phyloP scores from a whole-genome alignment of 2,797 vertebrate species.

The Simalia tracyae region DNA sequence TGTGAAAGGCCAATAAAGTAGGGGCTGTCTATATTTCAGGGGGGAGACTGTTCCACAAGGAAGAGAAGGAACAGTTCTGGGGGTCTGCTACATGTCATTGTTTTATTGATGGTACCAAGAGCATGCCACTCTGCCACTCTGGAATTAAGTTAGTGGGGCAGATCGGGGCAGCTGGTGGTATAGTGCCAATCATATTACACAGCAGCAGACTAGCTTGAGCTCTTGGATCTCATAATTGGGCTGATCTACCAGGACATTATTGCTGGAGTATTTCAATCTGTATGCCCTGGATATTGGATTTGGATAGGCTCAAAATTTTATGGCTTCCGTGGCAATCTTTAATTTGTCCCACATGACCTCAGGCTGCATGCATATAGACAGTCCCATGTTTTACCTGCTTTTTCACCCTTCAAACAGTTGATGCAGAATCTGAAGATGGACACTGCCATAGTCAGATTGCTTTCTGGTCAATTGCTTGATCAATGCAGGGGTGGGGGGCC shows the following conservation, averaged over 20 bases:
- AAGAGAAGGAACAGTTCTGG: not conserved
- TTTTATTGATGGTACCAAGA: not conserved
- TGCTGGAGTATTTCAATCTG: not conserved
- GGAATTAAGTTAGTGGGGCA: not conserved
- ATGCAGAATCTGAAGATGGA: not conserved
- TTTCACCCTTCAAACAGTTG: not conserved
- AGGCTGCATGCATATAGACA: not conserved
- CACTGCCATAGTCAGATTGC: not conserved
- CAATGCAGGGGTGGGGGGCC: not conserved
- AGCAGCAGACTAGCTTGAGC: not conserved
- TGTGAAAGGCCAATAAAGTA: no score
- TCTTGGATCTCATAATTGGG: not conserved
- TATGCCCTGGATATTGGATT: not conserved
- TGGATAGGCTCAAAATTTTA: not conserved
- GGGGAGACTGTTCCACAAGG: not conserved
- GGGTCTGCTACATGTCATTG: not conserved
- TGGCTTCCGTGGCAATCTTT: not conserved
- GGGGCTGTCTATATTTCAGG: no score
- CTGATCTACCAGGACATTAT: not conserved
- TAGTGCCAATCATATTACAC: not conserved
- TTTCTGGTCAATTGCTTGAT: not conserved
- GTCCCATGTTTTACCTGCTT: not conserved
- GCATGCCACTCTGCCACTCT: not conserved
- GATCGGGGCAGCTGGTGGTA: not conserved
- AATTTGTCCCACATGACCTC: not conserved